Base-by-base conservation (phyloP, 2,888 invertebrate species). In the Drosophila rubida region DNA sequence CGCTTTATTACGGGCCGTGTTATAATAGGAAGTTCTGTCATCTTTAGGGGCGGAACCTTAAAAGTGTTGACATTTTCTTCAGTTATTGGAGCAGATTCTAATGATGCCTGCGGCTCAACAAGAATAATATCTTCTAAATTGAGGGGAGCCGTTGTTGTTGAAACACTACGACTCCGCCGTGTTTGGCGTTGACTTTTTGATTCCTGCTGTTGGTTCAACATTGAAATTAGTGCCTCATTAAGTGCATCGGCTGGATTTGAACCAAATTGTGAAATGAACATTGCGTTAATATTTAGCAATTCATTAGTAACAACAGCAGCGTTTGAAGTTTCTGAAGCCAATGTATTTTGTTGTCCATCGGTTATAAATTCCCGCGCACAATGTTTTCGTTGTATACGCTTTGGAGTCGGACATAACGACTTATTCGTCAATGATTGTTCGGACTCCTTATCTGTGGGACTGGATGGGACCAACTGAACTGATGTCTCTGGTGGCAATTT, bases 401-500 rank as follows among this genome's bases (percentile, higher is more conserved):
- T 87, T 53, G 50, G 13, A 8, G 35, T 51, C 0, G 60, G 6
- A 11, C 44, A 23, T 4, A 49, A 4, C 11, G 19, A 1, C 16
- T 58, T 67, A 35, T 6, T 53, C 2, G 22, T 32, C 4, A 63
- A 25, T 8, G 27, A 45, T 6, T 60, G 64, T 4, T 59, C 54
- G 0, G 60, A 42, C 8, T 78, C 75, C 4, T 54, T 54, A 14
- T 90, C 90, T 14, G 90, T 85, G 0, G 88, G 84, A 57, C 89
- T 89, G 4, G 91, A 90, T 1, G 90, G 91, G 11, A 92, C 90
- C 53, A 92, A 75, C 54, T 92, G 91, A 0, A 92, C 91, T 0
- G 91, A 92, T 4, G 92, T 91, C 67, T 91, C 91, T 13, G 91
- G 91, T 2, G 91, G 91, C 41, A 92, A 60, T 58, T 91, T 91